Percentiles rank a stretch among this genome's conserved stretches.
phyloP scores from a whole-genome alignment of 2,797 vertebrate species.

The Myotis pilosus region DNA sequence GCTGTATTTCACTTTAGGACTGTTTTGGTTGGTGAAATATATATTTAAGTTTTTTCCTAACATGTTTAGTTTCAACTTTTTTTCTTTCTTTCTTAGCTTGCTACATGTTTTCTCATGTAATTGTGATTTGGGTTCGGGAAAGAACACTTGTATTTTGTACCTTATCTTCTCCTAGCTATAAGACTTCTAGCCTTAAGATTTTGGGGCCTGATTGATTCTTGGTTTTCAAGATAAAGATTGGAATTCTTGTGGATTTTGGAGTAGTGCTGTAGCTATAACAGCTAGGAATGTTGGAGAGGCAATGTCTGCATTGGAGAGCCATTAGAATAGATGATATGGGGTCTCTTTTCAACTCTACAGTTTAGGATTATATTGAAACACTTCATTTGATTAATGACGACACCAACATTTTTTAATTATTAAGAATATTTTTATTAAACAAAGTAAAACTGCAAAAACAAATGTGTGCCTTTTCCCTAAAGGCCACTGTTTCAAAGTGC shows the following conservation, averaged over 20 bases:
- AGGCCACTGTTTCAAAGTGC: background rate
- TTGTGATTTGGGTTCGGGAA: slow-evolving; percentile 23
- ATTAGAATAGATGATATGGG: background rate
- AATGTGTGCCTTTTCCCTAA: background rate
- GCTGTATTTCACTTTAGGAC: background rate
- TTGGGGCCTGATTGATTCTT: background rate
- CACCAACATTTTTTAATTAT: background rate
- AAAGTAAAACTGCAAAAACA: background rate
- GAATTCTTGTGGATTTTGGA: slow-evolving; percentile 19
- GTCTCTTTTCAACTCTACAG: background rate
- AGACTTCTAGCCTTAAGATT: background rate
- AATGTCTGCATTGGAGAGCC: background rate
- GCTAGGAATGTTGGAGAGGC: background rate
- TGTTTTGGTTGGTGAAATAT: slow-evolving; percentile 4
- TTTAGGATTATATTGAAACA: background rate
- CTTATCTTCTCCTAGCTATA: background rate
- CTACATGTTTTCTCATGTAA: background rate
- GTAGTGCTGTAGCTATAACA: background rate
- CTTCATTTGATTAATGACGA: background rate
- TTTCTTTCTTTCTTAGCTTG: background rate
- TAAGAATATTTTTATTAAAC: background rate
- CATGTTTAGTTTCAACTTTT: background rate
- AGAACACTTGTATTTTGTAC: background rate
- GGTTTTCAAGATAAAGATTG: background rate
- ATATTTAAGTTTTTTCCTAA: slow-evolving; percentile 5